Evolutionary conservation across 64 coral and sea anemone genomes (phyloP).

Genomic region (Hydrozoanthus tunicans): DNA sequence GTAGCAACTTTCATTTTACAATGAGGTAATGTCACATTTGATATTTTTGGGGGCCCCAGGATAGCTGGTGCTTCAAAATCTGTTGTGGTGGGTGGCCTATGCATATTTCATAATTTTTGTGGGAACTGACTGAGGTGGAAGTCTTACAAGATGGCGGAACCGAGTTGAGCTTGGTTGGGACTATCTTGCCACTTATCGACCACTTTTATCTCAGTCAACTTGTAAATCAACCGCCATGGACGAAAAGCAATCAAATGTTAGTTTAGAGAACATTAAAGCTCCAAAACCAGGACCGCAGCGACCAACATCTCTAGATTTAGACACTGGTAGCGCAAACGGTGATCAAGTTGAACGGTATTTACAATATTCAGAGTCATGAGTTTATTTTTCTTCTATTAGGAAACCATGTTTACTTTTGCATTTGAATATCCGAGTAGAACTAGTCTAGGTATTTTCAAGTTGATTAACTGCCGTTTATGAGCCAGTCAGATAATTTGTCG

Average conservation of each 20-base stretch:
- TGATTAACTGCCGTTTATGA: no score
- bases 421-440: no score
- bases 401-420: no score
- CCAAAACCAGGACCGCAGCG: conserved; percentile 18
- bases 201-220: neutral
- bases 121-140: neutral
- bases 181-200: conserved; percentile 2
- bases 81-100: no score
- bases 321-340: neutral
- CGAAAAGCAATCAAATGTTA: conserved; percentile 2
- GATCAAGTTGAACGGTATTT: conserved; percentile 25
- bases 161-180: neutral
- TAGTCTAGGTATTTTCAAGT: no score
- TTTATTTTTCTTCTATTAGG: no score
- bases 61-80: no score
- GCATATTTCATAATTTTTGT: no score
- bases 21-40: no score
- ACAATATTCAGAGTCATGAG: no score
- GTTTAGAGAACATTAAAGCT: neutral
- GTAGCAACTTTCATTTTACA: no score
- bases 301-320: conserved; percentile 28
- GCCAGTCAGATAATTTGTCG: neutral
- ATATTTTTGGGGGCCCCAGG: no score
- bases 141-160: conserved; percentile 22
- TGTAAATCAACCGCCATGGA: neutral